Percentiles rank a stretch among this genome's conserved stretches.
Evolutionary conservation across 92 coral and sea anemone genomes (phyloP).

Genomic region (Meandrina meandrites): DNA sequence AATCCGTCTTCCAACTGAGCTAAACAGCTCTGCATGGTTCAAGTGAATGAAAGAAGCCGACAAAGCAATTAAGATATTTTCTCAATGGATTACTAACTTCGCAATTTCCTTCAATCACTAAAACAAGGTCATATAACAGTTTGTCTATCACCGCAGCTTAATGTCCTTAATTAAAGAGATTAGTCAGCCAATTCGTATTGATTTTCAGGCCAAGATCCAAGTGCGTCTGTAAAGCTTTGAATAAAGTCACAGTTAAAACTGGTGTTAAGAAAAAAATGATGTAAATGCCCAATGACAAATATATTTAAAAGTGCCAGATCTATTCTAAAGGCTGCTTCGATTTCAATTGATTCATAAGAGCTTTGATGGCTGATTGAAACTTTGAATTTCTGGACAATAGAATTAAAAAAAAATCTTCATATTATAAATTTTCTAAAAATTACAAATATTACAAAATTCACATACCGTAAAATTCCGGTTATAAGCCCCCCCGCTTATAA

Average conservation of each 20-base stretch:
- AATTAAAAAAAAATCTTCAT: too few relatives aligned
- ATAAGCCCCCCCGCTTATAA: too few relatives aligned
- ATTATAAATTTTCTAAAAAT: too few relatives aligned
- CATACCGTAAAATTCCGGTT: too few relatives aligned
- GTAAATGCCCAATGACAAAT: background rate
- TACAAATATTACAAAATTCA: too few relatives aligned
- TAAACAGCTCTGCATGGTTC: constrained; percentile 8
- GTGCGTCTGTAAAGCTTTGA: too few relatives aligned
- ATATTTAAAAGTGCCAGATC: background rate
- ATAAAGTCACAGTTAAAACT: background rate
- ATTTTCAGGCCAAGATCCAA: background rate
- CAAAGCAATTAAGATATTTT: constrained; percentile 4
- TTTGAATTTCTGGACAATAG: too few relatives aligned
- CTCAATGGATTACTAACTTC: background rate
- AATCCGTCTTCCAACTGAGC: constrained; percentile 19
- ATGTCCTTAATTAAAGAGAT: background rate
- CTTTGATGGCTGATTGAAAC: too few relatives aligned
- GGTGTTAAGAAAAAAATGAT: too few relatives aligned
- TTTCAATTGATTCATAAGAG: too few relatives aligned
- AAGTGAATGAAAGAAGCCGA: constrained; percentile 11
- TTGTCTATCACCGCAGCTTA: background rate
- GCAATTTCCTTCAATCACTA: background rate
- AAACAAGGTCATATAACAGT: background rate
- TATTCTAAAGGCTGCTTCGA: too few relatives aligned
- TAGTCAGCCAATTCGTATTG: background rate